Base-by-base conservation (phyloP, 2,113 vertebrate genomes). In the Cardinalis cardinalis region DNA sequence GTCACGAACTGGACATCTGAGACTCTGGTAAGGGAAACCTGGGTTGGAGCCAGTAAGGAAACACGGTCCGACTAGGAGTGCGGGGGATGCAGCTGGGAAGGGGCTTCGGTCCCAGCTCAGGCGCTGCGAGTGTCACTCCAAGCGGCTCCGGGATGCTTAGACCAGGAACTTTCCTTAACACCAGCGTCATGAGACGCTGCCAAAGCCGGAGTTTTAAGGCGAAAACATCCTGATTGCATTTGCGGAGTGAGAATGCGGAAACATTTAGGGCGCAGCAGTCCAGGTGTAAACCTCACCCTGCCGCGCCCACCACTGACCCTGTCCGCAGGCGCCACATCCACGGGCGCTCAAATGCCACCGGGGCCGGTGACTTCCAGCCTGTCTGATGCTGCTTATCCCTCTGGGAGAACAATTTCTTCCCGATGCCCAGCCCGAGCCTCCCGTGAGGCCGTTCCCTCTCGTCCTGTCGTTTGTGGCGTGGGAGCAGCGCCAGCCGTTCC, bases 401-500 rank as follows among this genome's bases (percentile, higher is more conserved):
- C 6, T 7, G 15, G 21, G 38, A 7, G 8, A 24, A 8, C 44
- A 24, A n/a, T 29, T 25, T 7, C 29, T 38, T 11, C 52, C 59
- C 24, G 8, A 2, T 12, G 59, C 12, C 18, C 51, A 28, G 1
- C 12, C 34, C 16, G 7, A 70, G 31, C 34, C 25, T 40, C 20
- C 56, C 34, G 12, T 4, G 31, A 36, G 31, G 21, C 48, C 25
- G 9, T 1, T 48, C 11, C 20, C 48, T 24, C 10, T 7, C 56
- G 6, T 21, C 41, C 31, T 28, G 43, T 23, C 21, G 26, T 58
- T 11, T 10, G 31, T 11, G 51, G 31, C 14, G 16, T 0, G 43
- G 13, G 17, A 56, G 36, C 31, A 21, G 11, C 0, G 20, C 51
- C 9, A 3, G 2, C 8, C 1, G 1, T 2, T 7, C 51, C 31